Evolutionary conservation across 1,140 invertebrate genomes (phyloP), one percentile per base, ranked within the genome.

Genomic region (Tetragnatha versicolor): DNA sequence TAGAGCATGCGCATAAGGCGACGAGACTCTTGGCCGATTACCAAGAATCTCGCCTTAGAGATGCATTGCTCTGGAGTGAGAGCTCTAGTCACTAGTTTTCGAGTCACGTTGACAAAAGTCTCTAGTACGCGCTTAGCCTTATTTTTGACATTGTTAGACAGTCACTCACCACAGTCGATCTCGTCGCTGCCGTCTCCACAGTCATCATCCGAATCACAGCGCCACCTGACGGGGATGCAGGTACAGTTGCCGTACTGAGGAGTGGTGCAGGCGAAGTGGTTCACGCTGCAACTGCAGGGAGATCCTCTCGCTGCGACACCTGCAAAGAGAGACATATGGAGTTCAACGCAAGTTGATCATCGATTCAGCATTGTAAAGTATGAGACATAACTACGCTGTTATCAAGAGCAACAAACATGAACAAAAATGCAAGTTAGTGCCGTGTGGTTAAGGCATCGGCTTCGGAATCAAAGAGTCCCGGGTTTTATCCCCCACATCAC

Each of bases 181-280:
- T 81, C 81, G 65, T 81, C 81, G 35, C 72, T 69, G 25, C 81
- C 81, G 51, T 81, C 77, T 55, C 79, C 81, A 29, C 81, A 81
- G 20, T 81, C 81, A 39, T 81, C 79, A 33, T 81, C 81, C 2
- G 63, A 69, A 33, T 81, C 81, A 33, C 81, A 81, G 7, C 76
- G 58, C 81, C 81, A 81, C 47, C 81, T 78, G 12, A 66, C 60
- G 31, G 81, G 81, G 25, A 81, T 81, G 42, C 81, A 81, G 4
- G 72, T 81, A 51, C 79, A 81, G 63, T 81, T 81, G 61, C 72
- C 79, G 31, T 63, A 68, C 51, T 53, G 63, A 6, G 45, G 51
- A 22, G 70, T 65, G 22, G 51, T 80, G 49, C 79, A 75, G n/a
- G 79, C 78, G 31, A 79, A 72, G 42, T 79, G 78, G 68, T 79